Base-by-base conservation (phyloP, 1,140 invertebrate species). In the Cotesia typhae region DNA sequence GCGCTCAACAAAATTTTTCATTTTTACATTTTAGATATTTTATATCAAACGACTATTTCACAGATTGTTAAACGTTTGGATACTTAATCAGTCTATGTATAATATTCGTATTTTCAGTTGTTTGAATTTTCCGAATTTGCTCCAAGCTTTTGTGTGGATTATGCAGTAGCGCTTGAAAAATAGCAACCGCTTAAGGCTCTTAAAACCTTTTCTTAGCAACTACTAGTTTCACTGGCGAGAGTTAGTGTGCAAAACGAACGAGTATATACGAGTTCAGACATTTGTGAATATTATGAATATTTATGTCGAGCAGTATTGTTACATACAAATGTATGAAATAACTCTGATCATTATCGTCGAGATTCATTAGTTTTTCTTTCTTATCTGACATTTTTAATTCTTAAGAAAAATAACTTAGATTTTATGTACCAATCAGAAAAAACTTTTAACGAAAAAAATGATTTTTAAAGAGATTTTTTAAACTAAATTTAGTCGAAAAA, bases 221-320 rank as follows among this genome's bases (percentile, higher is more conserved):
- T 67, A 47, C 41, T 10, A 4, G 41, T 67, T 67, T 67, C 41
- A 67, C 36, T 67, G 66, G 66, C 51, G 36, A 35, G 52, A 67
- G 51, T n/a, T 65, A 14, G 63, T 20, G 63, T 65, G 37, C 41
- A 36, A 67, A 67, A 67, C 14, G 52, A 67, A 67, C 66, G 66
- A 67, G 51, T 51, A 28, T 9, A 10, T 67, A 20, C 51, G 12
- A 0, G 4, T 52, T 36, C 53, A 67, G 35, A 35, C 53, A 67
- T 55, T 20, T 41, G 28, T 28, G 28, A 28, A 47, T 47, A 47
- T 47, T 47, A 47, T 47, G 10, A 71, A 60, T 20, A 53, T 35
- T 63, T 68, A 74, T 78, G 69, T 67, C 74, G 28, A 74, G 72
- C 35, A 38, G 55, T 64, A 70, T 61, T 64, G 51, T 53, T 76